phyloP scores from a whole-genome alignment of 2,888 invertebrate species.

The Caradrina kadenii region DNA sequence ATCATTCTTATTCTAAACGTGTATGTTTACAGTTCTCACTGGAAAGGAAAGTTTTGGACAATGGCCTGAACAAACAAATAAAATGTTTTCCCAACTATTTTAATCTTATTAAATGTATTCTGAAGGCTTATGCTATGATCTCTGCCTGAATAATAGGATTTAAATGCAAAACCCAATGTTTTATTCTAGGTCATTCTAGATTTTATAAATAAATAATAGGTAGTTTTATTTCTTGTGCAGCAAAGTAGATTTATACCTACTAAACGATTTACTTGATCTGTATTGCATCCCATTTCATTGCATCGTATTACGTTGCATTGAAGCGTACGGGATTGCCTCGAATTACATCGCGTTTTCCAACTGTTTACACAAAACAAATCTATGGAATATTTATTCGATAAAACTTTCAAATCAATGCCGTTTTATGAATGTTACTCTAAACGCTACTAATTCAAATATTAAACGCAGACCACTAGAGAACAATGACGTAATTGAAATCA shows the following conservation, averaged over 20 bases:
- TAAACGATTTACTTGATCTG: neutral
- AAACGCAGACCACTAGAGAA: constrained; percentile 24
- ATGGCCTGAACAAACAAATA: constrained; percentile 54
- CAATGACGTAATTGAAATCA: constrained; percentile 28
- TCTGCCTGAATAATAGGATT: constrained; percentile 30
- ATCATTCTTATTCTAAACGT: constrained; percentile 62
- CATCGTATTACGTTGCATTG: too few species aligned
- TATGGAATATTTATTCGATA: neutral
- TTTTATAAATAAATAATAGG: constrained; percentile 20
- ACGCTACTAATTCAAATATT: constrained; percentile 22
- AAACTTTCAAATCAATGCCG: constrained; percentile 20
- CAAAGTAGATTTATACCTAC: neutral
- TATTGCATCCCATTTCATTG: neutral
- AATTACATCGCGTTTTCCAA: neutral
- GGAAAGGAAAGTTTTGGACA: constrained; percentile 61
- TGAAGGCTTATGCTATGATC: constrained; percentile 41
- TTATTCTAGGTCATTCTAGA: constrained; percentile 20
- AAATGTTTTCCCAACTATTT: constrained; percentile 30
- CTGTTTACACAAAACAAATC: neutral
- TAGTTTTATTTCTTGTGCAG: neutral
- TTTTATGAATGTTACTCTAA: constrained; percentile 21
- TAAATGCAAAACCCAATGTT: constrained; percentile 29
- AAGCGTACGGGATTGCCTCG: neutral
- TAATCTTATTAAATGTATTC: constrained; percentile 19
- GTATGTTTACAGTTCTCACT: constrained; percentile 53